These are phyloP conservation scores for Chascanopsetta lugubris DNA, from an alignment of 2,113 vertebrate species.

Conservation along the genomic window DNA sequence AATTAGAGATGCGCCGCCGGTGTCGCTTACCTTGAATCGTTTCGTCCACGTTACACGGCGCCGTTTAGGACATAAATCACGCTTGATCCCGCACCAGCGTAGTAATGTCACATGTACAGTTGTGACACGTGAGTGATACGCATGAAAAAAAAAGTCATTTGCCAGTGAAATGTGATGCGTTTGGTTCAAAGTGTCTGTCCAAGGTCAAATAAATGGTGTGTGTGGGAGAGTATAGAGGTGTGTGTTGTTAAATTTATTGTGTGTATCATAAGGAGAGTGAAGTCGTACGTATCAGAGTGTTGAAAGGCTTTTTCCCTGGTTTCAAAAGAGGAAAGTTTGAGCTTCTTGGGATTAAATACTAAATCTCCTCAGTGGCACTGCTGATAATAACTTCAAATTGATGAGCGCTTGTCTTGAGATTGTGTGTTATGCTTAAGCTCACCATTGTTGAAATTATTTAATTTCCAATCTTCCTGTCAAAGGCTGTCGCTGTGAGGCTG, in stretches of 20 bases:
- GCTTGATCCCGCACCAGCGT: background rate
- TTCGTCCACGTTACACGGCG: constrained; percentile 33
- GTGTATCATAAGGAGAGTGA: background rate
- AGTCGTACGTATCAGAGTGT: background rate
- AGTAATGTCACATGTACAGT: background rate
- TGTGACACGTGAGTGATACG: background rate
- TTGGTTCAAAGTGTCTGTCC: background rate
- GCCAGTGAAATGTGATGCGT: background rate
- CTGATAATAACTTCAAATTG: background rate
- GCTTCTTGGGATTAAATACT: constrained; percentile 10
- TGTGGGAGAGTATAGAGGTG: background rate
- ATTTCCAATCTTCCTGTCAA: too few species aligned
- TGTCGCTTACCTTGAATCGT: constrained; percentile 43
- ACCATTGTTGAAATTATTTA: too few species aligned
- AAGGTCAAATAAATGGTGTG: background rate
- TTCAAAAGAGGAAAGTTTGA: background rate
- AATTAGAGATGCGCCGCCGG: constrained; percentile 73
- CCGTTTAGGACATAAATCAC: constrained; percentile 17
- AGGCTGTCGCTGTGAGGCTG: too few species aligned
- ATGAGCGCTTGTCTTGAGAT: background rate
- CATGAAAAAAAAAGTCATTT: background rate
- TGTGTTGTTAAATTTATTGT: constrained; percentile 2
- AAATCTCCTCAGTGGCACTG: background rate
- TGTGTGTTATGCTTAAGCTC: background rate
- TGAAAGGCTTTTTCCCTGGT: background rate